Percentiles rank a stretch among this genome's conserved stretches.
These are phyloP conservation scores for Drosophila erecta DNA, from an alignment of 1,140 invertebrate species.

Conservation along the genomic window DNA sequence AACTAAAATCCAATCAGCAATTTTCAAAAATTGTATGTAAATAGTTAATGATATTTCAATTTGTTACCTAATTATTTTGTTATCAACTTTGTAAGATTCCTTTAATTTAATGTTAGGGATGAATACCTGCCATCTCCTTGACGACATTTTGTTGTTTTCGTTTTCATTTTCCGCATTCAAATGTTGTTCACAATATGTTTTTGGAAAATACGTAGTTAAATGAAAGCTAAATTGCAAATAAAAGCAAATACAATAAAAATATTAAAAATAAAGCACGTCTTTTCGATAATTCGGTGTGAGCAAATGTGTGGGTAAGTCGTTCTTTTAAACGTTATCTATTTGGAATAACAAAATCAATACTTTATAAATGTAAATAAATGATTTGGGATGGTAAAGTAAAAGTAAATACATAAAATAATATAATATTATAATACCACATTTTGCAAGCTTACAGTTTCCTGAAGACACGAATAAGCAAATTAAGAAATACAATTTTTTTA, in stretches of 20 bases:
- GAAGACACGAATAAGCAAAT: too few relatives aligned
- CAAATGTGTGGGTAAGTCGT: too few relatives aligned
- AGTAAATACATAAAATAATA: too few relatives aligned
- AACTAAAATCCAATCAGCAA: conserved; percentile 38
- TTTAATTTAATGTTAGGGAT: conserved; percentile 8
- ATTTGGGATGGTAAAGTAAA: too few relatives aligned
- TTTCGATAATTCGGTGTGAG: not conserved
- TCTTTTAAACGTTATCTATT: too few relatives aligned
- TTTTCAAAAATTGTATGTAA: conserved; percentile 67
- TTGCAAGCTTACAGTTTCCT: too few relatives aligned
- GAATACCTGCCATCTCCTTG: conserved; percentile 16
- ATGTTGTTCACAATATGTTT: conserved; percentile 69
- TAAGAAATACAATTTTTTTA: too few relatives aligned
- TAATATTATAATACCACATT: too few relatives aligned
- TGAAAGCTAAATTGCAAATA: conserved; percentile 80
- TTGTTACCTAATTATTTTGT: conserved; percentile 43
- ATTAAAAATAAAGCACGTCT: conserved; percentile 34
- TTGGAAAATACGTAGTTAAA: conserved; percentile 77
- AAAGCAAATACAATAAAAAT: conserved; percentile 76
- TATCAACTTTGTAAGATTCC: conserved; percentile 22
- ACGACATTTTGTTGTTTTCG: conserved; percentile 52
- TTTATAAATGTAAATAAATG: too few relatives aligned
- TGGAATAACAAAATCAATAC: too few relatives aligned
- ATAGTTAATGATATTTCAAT: conserved; percentile 69
- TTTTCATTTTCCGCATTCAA: conserved; percentile 61